Conservation (phyloP, 1,140 invertebrate genomes). For the Dysdera silvatica region DNA sequence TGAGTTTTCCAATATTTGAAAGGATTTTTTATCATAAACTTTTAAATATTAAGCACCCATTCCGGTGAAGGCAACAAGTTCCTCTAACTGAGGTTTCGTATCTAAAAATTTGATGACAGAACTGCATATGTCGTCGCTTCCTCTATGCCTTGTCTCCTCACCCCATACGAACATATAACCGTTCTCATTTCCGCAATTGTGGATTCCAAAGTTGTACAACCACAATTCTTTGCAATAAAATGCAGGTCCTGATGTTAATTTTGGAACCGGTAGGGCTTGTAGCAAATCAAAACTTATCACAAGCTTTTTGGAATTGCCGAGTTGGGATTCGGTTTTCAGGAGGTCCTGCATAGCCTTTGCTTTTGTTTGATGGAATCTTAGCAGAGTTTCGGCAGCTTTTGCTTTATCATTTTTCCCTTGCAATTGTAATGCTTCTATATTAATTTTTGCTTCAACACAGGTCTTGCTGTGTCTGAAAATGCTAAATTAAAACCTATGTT, state of each 20-base stretch:
- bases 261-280: background rate
- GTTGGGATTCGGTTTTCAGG: background rate
- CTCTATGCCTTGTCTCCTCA: background rate
- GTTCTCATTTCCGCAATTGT: background rate
- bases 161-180: background rate
- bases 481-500: too few species aligned
- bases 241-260: background rate
- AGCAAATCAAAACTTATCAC: background rate
- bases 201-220: background rate
- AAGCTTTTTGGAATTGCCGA: background rate
- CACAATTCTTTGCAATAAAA: background rate
- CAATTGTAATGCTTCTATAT: background rate
- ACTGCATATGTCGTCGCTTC: background rate
- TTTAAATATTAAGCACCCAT: too few species aligned
- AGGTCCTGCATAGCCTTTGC: background rate
- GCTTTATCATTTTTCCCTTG: background rate
- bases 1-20: too few species aligned
- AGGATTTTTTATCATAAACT: too few species aligned
- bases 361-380: background rate
- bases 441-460: background rate
- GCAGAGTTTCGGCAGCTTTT: background rate
- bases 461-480: background rate
- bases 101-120: background rate
- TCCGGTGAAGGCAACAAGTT: background rate
- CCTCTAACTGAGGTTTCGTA: background rate